These are phyloP conservation scores for Toxonevra muliebris DNA, from an alignment of 2,888 invertebrate genomes.

Conservation along the genomic window DNA sequence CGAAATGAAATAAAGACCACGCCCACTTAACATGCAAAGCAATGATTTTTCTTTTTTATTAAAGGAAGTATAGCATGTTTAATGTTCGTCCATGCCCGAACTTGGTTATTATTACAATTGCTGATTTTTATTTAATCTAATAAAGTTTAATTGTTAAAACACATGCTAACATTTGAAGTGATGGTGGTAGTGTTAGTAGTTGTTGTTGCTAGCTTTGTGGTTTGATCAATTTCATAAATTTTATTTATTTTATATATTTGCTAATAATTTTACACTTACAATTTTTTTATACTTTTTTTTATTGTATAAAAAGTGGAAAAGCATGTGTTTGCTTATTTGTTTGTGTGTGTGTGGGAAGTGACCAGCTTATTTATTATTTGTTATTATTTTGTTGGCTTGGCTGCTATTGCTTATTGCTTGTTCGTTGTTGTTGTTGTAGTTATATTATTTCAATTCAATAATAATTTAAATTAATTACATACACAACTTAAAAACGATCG, in stretches of 20 bases:
- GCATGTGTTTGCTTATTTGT: no score
- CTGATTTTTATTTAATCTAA: conserved; percentile 5
- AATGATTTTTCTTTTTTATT: not conserved
- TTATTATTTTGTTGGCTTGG: not conserved
- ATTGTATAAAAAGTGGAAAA: not conserved
- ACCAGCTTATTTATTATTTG: not conserved
- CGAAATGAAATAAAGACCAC: no score
- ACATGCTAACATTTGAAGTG: not conserved
- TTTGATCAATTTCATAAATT: not conserved
- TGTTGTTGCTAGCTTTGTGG: conserved; percentile 2
- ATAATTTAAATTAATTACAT: not conserved
- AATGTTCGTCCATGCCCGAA: not conserved
- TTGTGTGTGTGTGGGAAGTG: not conserved
- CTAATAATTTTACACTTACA: not conserved
- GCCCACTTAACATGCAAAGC: no score
- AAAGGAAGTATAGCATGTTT: not conserved
- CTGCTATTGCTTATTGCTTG: not conserved
- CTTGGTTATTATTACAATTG: not conserved
- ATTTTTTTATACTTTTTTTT: not conserved
- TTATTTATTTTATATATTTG: conserved; percentile 1
- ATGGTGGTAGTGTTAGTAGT: not conserved
- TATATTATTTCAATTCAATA: not conserved
- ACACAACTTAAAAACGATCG: not conserved
- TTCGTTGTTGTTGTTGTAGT: not conserved
- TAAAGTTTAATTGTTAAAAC: conserved; percentile 2